Conservation (phyloP, 2,888 invertebrate genomes). For the Gordius sp. region DNA sequence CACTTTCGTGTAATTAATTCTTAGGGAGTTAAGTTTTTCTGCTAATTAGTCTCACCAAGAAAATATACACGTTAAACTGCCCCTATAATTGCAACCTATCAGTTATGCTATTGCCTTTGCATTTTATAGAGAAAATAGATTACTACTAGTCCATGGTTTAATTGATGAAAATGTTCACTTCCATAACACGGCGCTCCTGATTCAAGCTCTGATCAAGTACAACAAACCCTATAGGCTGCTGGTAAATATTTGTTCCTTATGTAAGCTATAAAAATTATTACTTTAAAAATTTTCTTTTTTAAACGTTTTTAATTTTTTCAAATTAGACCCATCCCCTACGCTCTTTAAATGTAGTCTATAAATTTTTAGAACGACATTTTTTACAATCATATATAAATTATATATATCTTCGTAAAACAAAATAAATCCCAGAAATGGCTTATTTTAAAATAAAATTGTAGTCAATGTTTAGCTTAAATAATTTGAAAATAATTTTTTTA, state of each 20-base stretch:
- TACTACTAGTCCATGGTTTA: slow-evolving; percentile 78
- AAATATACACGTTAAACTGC: too few species aligned
- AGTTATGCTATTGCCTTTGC: neutral
- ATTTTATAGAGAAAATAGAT: slow-evolving; percentile 28
- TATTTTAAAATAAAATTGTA: neutral
- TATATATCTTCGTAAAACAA: neutral
- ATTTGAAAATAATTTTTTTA: slow-evolving; percentile 16
- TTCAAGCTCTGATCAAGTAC: slow-evolving; percentile 61
- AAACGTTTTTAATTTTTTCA: neutral
- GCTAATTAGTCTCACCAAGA: too few species aligned
- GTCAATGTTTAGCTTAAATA: neutral
- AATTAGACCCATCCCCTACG: neutral
- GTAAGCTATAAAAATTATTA: slow-evolving; percentile 4
- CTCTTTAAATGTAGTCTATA: neutral
- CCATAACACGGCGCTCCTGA: slow-evolving; percentile 66
- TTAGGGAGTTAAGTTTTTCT: too few species aligned
- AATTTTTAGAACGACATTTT: neutral
- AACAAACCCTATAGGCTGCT: slow-evolving; percentile 83
- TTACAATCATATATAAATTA: neutral
- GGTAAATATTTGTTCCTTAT: slow-evolving; percentile 27
- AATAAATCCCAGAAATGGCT: neutral
- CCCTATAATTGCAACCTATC: neutral
- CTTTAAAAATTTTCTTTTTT: slow-evolving; percentile 15
- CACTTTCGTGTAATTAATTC: too few species aligned
- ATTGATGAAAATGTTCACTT: slow-evolving; percentile 98